Percentiles rank a stretch among this genome's conserved stretches.
Conservation (phyloP, 2,888 invertebrate genomes). For the Colletes collaris region DNA sequence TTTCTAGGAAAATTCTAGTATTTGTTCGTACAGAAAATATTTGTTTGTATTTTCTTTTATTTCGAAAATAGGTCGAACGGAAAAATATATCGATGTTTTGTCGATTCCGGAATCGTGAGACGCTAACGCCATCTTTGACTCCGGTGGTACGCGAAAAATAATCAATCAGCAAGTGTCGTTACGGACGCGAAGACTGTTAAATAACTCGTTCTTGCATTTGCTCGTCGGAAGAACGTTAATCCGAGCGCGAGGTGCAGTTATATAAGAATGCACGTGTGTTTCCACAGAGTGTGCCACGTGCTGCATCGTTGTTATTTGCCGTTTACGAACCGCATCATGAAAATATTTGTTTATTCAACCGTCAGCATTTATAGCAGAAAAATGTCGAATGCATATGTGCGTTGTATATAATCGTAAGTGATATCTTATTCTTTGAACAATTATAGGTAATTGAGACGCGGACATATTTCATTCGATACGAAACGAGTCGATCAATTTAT, state of each 20-base stretch:
- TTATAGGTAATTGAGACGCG: too few relatives aligned
- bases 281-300: slow-evolving; percentile 67
- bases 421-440: too few relatives aligned
- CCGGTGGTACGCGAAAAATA: not conserved
- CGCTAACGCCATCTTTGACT: not conserved
- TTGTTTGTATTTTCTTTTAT: not conserved
- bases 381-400: too few relatives aligned
- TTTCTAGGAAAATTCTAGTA: too few relatives aligned
- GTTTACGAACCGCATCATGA: slow-evolving; percentile 13
- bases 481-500: too few relatives aligned
- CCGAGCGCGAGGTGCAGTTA: slow-evolving; percentile 51
- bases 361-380: too few relatives aligned
- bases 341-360: not conserved
- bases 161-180: not conserved
- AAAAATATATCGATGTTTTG: not conserved
- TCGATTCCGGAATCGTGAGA: too few relatives aligned
- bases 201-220: slow-evolving; percentile 2
- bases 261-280: slow-evolving; percentile 68
- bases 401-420: too few relatives aligned
- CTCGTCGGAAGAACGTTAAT: slow-evolving; percentile 40
- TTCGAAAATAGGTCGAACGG: not conserved
- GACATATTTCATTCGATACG: too few relatives aligned
- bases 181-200: not conserved
- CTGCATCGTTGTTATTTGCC: slow-evolving; percentile 28
- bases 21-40: not conserved